Conservation (phyloP, 2,797 vertebrate genomes). For the Artibeus lituratus region DNA sequence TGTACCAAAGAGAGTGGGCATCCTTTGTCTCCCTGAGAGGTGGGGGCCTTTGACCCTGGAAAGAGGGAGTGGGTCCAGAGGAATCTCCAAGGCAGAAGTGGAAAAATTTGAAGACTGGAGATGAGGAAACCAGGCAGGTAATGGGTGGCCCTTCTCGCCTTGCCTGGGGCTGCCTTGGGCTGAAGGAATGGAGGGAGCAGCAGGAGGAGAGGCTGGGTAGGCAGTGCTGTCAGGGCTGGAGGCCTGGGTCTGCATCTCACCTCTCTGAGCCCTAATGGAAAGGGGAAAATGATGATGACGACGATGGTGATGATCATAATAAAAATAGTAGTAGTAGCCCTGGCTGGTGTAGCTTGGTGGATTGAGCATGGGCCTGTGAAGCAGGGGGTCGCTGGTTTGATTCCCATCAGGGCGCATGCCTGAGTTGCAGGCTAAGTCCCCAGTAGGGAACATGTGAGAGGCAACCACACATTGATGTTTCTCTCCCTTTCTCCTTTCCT, state of each 20-base stretch:
- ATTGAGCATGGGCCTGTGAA: too few species aligned
- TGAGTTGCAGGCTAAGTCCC: too few species aligned
- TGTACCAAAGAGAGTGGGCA: background rate
- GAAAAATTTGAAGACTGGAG: background rate
- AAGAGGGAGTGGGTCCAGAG: background rate
- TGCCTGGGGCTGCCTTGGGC: background rate
- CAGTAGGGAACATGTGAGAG: too few species aligned
- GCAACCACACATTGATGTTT: too few species aligned
- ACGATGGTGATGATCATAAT: background rate
- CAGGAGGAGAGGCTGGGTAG: background rate
- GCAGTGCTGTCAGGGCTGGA: background rate
- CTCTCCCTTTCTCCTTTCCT: too few species aligned
- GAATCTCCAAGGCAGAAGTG: background rate
- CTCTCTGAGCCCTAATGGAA: background rate
- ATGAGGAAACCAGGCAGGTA: background rate
- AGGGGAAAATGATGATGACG: background rate
- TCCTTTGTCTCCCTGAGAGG: background rate
- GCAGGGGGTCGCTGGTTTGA: too few species aligned
- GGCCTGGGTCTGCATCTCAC: background rate
- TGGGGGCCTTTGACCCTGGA: background rate
- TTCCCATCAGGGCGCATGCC: too few species aligned
- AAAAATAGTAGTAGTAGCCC: too few species aligned
- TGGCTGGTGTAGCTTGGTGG: too few species aligned
- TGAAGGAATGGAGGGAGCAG: background rate
- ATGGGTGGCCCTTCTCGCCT: background rate